A percentile compares a stretch with the other conserved stretches of the same genome.
phyloP scores from a whole-genome alignment of 1,140 invertebrate species.

The Drosophila lini region DNA sequence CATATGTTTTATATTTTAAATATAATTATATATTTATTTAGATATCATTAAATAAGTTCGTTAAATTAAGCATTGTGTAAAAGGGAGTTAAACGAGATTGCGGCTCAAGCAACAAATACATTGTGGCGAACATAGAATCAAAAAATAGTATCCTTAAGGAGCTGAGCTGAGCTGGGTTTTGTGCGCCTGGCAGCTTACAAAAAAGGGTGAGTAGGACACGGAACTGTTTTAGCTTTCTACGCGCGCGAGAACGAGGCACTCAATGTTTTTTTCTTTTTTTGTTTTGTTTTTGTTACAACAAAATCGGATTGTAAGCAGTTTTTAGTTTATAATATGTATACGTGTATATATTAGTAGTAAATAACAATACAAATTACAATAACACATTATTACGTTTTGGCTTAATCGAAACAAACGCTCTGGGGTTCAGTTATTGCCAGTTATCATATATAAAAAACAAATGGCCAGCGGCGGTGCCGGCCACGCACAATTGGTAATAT shows the following conservation, averaged over 20 bases:
- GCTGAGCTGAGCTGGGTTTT: slow-evolving; percentile 40
- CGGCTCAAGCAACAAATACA: slow-evolving; percentile 52
- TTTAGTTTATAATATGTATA: slow-evolving; percentile 40
- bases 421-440: slow-evolving; percentile 62
- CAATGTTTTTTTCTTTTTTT: slow-evolving; percentile 36
- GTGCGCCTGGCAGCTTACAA: slow-evolving; percentile 58
- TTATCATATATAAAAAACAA: slow-evolving; percentile 52
- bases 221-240: slow-evolving; percentile 55
- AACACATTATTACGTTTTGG: slow-evolving; percentile 79
- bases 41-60: slow-evolving; percentile 65
- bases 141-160: slow-evolving; percentile 47
- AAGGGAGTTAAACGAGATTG: slow-evolving; percentile 61
- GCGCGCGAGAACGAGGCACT: slow-evolving; percentile 75
- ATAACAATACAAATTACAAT: slow-evolving; percentile 83
- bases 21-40: slow-evolving; percentile 60
- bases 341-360: slow-evolving; percentile 73
- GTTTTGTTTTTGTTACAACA: slow-evolving; percentile 57
- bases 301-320: slow-evolving; percentile 65
- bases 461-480: slow-evolving; percentile 45
- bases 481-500: slow-evolving; percentile 59
- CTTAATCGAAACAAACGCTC: slow-evolving; percentile 76
- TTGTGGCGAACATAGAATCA: slow-evolving; percentile 45
- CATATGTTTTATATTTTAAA: slow-evolving; percentile 67
- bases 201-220: slow-evolving; percentile 24
- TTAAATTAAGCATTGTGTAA: slow-evolving; percentile 70